phyloP scores from a whole-genome alignment of 1,140 invertebrate species.

The Sarcophaga peregrina region DNA sequence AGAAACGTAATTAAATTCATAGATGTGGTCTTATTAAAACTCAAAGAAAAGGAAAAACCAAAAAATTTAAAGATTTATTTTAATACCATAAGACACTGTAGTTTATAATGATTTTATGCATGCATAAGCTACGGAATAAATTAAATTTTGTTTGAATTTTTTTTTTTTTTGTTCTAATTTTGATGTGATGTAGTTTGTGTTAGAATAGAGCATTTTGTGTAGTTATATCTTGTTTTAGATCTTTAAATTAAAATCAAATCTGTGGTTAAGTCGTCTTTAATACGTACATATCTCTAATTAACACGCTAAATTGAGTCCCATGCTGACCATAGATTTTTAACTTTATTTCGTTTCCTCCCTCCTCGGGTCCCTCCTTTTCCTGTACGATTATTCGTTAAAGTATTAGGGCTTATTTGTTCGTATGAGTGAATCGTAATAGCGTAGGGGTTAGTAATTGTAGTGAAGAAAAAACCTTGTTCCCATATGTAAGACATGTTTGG shows the following conservation, averaged over 20 bases:
- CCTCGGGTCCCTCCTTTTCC: neutral
- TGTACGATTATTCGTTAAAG: neutral
- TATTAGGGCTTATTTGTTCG: neutral
- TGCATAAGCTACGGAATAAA: too few species aligned
- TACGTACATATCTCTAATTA: neutral
- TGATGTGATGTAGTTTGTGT: too few species aligned
- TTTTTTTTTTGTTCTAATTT: too few species aligned
- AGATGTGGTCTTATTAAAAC: neutral
- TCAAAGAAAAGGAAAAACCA: neutral
- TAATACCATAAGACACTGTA: too few species aligned
- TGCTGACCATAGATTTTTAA: neutral
- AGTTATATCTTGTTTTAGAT: too few species aligned
- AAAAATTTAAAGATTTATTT: too few species aligned
- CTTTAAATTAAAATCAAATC: too few species aligned
- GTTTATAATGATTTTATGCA: too few species aligned
- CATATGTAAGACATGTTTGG: neutral
- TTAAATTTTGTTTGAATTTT: too few species aligned
- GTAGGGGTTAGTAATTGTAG: neutral
- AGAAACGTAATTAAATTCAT: constrained; percentile 1
- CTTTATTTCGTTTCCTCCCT: neutral
- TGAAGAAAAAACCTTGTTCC: neutral
- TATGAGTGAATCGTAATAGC: too few species aligned
- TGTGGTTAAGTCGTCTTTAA: too few species aligned
- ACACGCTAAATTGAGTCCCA: neutral
- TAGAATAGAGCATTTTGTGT: too few species aligned